These are phyloP conservation scores for Motacilla alba DNA, from an alignment of 2,113 vertebrate species.

Conservation along the genomic window DNA sequence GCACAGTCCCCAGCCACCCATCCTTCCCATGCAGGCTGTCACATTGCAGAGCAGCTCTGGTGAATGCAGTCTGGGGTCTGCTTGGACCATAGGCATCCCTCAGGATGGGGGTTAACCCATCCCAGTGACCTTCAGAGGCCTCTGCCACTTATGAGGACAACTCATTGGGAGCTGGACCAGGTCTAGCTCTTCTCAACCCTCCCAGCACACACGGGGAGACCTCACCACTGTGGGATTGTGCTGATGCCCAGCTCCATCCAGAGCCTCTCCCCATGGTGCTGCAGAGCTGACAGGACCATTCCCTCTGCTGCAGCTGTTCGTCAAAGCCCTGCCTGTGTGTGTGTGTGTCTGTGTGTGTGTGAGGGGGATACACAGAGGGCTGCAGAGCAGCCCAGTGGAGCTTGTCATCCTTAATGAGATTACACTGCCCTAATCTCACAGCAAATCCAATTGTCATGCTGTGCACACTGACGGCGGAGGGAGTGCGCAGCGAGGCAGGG, in stretches of 20 bases:
- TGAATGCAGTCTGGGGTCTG: neutral
- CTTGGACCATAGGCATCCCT: neutral
- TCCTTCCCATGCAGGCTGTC: neutral
- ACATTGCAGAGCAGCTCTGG: neutral
- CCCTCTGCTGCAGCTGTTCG: neutral
- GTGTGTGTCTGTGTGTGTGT: neutral
- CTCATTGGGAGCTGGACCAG: too few species aligned
- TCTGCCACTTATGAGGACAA: neutral
- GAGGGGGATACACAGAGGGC: neutral
- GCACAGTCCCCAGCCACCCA: neutral
- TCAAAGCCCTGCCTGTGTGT: neutral
- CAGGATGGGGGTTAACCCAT: neutral
- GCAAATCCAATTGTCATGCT: constrained; percentile 39
- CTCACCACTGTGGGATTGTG: fast-evolving
- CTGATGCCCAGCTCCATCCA: neutral
- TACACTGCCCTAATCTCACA: constrained; percentile 36
- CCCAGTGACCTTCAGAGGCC: neutral
- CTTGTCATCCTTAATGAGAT: constrained; percentile 34
- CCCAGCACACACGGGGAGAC: neutral
- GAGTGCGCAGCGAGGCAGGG: neutral
- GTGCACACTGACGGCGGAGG: neutral
- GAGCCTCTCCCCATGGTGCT: neutral
- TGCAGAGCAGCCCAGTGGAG: neutral
- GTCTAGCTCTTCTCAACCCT: neutral
- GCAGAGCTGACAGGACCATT: neutral